Conservation (phyloP, 2,113 vertebrate genomes). For the Synodontis membranacea region DNA sequence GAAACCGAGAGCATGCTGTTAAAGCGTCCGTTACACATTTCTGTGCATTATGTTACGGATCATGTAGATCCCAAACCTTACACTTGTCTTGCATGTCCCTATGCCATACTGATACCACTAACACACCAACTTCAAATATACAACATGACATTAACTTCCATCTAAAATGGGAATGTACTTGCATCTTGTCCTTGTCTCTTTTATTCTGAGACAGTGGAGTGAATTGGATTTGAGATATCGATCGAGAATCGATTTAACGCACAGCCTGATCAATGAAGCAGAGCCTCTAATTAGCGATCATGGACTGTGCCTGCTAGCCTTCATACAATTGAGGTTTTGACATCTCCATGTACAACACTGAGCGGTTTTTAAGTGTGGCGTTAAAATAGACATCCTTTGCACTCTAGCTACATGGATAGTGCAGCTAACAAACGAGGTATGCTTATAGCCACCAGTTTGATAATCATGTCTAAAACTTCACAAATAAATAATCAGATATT, state of each 20-base stretch:
- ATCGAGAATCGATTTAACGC: too few relatives aligned
- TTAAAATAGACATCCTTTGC: neutral
- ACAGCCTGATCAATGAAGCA: neutral
- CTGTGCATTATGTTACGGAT: neutral
- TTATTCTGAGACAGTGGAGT: neutral
- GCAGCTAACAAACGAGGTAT: too few relatives aligned
- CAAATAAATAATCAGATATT: neutral
- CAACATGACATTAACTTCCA: neutral
- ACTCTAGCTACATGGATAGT: neutral
- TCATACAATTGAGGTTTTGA: neutral
- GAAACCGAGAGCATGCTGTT: neutral
- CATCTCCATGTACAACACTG: neutral
- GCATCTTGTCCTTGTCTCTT: neutral
- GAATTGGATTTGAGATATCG: too few relatives aligned
- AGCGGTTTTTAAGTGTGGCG: neutral
- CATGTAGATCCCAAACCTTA: neutral
- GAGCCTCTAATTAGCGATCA: too few relatives aligned
- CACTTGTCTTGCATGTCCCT: neutral
- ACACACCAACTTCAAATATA: neutral
- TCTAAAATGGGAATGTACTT: too few relatives aligned
- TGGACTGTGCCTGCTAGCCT: too few relatives aligned
- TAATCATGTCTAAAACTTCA: neutral
- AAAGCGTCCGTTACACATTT: neutral
- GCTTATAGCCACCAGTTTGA: neutral
- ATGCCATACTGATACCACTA: neutral